phyloP scores from a whole-genome alignment of 2,113 vertebrate genomes.

The Triplophysa dalaica region DNA sequence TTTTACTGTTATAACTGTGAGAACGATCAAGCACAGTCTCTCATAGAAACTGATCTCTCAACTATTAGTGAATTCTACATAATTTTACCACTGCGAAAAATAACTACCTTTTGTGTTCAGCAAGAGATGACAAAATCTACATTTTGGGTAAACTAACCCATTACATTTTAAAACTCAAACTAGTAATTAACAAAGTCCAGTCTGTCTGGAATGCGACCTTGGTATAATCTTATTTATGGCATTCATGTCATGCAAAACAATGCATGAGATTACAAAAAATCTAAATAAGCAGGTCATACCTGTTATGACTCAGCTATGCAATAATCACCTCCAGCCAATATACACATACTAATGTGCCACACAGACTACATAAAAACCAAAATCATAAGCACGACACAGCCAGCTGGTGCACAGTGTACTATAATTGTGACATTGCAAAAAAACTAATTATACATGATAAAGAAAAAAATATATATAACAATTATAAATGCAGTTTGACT shows the following conservation, averaged over 20 bases:
- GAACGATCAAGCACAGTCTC: no score
- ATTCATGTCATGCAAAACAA: constrained; percentile 22
- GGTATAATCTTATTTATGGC: background rate
- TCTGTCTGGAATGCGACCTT: background rate
- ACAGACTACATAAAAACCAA: background rate
- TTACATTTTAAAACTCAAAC: no score
- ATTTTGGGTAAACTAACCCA: background rate
- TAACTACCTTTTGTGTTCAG: background rate
- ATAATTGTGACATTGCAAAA: background rate
- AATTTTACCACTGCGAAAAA: no score
- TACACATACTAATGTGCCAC: background rate
- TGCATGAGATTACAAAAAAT: constrained; percentile 3
- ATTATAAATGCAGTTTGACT: background rate
- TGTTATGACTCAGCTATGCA: background rate
- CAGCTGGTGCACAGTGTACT: background rate
- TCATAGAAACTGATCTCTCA: no score
- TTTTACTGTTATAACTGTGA: no score
- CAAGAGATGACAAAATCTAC: background rate
- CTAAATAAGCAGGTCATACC: background rate
- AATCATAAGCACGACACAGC: background rate
- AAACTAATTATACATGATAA: background rate
- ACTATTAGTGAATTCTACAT: no score
- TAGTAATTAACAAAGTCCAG: background rate
- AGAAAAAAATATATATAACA: background rate
- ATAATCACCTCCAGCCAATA: background rate